Base-by-base conservation (phyloP, 2,888 invertebrate species). In the Hipparchia sbordonii region DNA sequence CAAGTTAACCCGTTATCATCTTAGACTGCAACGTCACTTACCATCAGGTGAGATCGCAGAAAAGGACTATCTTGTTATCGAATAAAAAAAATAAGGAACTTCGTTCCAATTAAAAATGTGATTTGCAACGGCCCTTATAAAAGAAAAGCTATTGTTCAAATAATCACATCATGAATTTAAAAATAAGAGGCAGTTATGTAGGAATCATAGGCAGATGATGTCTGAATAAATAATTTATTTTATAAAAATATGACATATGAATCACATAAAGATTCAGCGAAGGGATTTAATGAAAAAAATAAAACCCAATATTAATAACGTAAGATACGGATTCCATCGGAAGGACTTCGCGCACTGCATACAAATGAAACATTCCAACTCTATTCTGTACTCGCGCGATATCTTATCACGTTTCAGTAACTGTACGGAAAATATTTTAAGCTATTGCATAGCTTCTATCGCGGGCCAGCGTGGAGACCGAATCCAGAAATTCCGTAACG, bases 271-370 rank as follows among this genome's bases (percentile, higher is more conserved):
- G 72, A 78, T 72, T 75, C 77, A 73, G 73, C 56, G 75, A 77
- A 70, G 73, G 79, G 78, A 78, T 80, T 80, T 79, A 80, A 80
- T 80, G 79, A 80, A 80, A 80, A 57, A 80, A 80, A 79, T 79
- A 78, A 80, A 78, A 76, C 77, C 76, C 79, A 69, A 78, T 90
- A 92, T 91, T 92, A 92, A 92, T 92, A 91, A 89, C 87, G 85
- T 82, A 89, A 90, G 91, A 90, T 90, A 91, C 88, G 87, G 87
- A 87, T 89, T 88, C 87, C 85, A 90, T 91, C 88, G 89, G 80
- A 85, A 81, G 80, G 77, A 77, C 77, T 79, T 87, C 89, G 88
- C 84, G 87, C 72, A 75, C 80, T 77, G 92, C 89, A 90, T 92
- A 80, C 75, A 78, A 84, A 88, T 82, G 75, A 71, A 73, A 65